Percentiles rank a stretch among this genome's conserved stretches.
phyloP scores from a whole-genome alignment of 2,888 invertebrate genomes.

The Congeria kusceri region DNA sequence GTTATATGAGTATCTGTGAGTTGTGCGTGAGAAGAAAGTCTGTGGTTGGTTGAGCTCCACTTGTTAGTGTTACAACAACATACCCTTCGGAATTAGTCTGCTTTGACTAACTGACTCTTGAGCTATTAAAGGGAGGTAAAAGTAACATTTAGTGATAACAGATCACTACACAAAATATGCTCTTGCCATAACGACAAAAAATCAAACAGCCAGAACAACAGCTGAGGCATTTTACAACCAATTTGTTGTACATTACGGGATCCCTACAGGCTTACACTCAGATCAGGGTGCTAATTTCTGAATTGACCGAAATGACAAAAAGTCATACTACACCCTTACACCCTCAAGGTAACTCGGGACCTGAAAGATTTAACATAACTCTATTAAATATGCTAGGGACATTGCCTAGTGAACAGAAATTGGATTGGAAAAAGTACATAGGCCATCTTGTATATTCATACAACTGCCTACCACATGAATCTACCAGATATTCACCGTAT shows the following conservation, averaged over 20 bases:
- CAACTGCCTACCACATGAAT: not conserved
- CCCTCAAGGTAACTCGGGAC: slow-evolving; percentile 1
- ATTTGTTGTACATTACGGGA: not conserved
- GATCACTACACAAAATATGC: slow-evolving; percentile 10
- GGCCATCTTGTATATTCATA: not conserved
- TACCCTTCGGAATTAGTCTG: slow-evolving; percentile 5
- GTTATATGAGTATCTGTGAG: not conserved
- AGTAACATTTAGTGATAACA: slow-evolving; percentile 1
- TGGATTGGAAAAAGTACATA: no score
- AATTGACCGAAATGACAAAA: not conserved
- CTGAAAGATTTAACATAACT: not conserved
- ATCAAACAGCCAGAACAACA: slow-evolving; percentile 19
- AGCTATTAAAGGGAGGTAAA: not conserved
- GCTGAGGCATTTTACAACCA: not conserved
- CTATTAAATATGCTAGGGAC: not conserved
- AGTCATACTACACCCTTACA: not conserved
- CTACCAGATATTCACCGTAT: not conserved
- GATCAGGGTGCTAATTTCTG: not conserved
- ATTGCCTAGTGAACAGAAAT: not conserved
- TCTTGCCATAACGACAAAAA: slow-evolving; percentile 11
- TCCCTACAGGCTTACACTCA: not conserved
- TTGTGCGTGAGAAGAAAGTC: not conserved
- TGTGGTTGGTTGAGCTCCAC: not conserved
- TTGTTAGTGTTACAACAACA: not conserved
- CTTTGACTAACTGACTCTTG: not conserved